Conservation (phyloP, 2,797 vertebrate species). For the Malacoraja senta region DNA sequence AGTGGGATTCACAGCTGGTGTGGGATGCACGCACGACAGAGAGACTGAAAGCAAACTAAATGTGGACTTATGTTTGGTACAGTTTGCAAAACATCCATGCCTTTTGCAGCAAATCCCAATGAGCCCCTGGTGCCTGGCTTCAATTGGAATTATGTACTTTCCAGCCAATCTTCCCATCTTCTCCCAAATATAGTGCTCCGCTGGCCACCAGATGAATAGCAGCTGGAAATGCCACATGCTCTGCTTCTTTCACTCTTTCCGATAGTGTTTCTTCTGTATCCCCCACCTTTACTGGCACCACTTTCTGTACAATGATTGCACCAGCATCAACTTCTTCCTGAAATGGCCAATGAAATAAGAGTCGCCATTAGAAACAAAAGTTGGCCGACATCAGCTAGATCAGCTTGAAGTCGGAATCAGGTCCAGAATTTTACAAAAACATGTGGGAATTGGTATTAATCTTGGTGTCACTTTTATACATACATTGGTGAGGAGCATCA, state of each 20-base stretch:
- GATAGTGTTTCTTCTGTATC: constrained; percentile 78
- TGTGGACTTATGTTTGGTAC: background rate
- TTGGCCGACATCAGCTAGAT: background rate
- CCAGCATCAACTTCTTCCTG: constrained; percentile 93
- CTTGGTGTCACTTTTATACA: background rate
- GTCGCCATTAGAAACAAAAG: background rate
- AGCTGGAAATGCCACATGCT: constrained; percentile 78
- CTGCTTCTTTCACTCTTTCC: constrained; percentile 76
- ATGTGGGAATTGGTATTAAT: background rate
- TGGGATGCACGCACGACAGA: background rate
- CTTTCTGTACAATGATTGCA: constrained; percentile 83
- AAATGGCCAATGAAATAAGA: constrained; percentile 32
- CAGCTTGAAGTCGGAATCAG: no score
- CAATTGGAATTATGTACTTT: constrained; percentile 40
- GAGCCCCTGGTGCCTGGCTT: background rate
- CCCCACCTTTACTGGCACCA: constrained; percentile 67
- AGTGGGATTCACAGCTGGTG: background rate
- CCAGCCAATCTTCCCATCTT: constrained; percentile 70
- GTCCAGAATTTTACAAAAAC: background rate
- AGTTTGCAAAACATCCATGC: background rate
- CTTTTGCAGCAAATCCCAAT: background rate
- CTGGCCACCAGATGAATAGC: constrained; percentile 83
- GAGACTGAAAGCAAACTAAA: background rate
- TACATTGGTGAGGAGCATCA: background rate
- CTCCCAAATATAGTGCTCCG: constrained; percentile 60